Percentiles rank a stretch among this genome's conserved stretches.
These are phyloP conservation scores for Andrena bucephala DNA, from an alignment of 2,888 invertebrate genomes.

Conservation along the genomic window DNA sequence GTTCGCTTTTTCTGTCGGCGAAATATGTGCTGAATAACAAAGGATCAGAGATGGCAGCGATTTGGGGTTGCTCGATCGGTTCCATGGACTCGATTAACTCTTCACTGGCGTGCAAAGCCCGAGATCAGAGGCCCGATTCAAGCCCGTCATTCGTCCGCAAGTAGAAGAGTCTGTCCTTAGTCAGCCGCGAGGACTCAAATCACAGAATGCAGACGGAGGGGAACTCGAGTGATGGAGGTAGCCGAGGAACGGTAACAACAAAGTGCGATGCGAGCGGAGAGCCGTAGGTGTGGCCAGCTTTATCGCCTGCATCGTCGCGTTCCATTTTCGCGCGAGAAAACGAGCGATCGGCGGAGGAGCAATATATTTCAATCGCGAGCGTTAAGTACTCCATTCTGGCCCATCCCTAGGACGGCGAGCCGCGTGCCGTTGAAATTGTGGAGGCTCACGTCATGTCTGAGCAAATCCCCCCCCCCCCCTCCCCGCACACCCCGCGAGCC, in stretches of 20 bases:
- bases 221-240: constrained; percentile 10
- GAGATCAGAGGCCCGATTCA: neutral
- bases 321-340: constrained; percentile 33
- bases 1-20: constrained; percentile 30
- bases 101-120: too few species aligned
- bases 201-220: neutral
- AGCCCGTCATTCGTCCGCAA: neutral
- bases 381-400: constrained; percentile 70
- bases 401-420: constrained; percentile 18
- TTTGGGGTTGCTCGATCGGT: neutral
- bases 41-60: constrained; percentile 25
- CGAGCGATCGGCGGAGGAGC: constrained; percentile 17
- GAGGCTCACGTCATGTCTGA: constrained; percentile 59
- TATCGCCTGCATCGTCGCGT: constrained; percentile 51
- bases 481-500: constrained; percentile 11
- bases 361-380: constrained; percentile 64
- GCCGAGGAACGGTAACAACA: neutral
- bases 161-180: neutral
- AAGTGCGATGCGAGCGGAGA: neutral
- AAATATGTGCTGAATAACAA: constrained; percentile 30
- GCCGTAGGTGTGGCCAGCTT: constrained; percentile 47
- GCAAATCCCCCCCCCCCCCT: constrained; percentile 49
- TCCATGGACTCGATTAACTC: too few species aligned
- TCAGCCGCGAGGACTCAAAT: constrained; percentile 6
- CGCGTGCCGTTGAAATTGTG: constrained; percentile 59